Conservation (phyloP, 2,797 vertebrate genomes). For the Clarias pachynema region DNA sequence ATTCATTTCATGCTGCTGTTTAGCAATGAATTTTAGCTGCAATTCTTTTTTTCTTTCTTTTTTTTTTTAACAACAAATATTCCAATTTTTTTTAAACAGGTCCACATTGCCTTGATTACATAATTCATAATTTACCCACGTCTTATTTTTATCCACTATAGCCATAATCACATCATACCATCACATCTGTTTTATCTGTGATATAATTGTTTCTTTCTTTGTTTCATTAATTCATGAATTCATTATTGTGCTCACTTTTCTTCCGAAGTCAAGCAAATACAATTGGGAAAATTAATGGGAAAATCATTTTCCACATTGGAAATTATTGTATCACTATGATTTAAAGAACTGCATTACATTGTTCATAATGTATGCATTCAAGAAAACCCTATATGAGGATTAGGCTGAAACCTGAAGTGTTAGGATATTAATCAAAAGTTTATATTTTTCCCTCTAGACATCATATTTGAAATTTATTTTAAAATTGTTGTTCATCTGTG, state of each 20-base stretch:
- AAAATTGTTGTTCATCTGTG: conserved; percentile 24
- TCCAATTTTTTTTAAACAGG: too few relatives aligned
- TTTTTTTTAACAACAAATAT: too few relatives aligned
- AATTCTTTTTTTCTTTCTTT: too few relatives aligned
- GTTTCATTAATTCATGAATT: neutral
- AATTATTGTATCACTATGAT: neutral
- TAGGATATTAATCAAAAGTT: conserved; percentile 57
- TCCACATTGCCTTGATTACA: too few relatives aligned
- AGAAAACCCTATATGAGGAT: neutral
- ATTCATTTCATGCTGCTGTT: too few relatives aligned
- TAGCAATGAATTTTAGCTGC: too few relatives aligned
- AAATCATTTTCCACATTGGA: neutral
- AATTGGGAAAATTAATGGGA: neutral
- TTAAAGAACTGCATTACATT: neutral
- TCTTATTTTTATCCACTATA: too few relatives aligned
- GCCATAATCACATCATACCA: too few relatives aligned
- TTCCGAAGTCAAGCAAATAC: neutral
- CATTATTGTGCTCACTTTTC: neutral
- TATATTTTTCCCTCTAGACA: conserved; percentile 44
- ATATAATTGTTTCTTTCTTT: neutral
- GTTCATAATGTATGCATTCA: neutral
- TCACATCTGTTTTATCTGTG: neutral
- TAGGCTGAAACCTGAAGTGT: neutral
- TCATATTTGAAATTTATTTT: conserved; percentile 55
- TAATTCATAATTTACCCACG: too few relatives aligned